Conservation (phyloP, 2,113 vertebrate species). For the Hystrix brachyura region DNA sequence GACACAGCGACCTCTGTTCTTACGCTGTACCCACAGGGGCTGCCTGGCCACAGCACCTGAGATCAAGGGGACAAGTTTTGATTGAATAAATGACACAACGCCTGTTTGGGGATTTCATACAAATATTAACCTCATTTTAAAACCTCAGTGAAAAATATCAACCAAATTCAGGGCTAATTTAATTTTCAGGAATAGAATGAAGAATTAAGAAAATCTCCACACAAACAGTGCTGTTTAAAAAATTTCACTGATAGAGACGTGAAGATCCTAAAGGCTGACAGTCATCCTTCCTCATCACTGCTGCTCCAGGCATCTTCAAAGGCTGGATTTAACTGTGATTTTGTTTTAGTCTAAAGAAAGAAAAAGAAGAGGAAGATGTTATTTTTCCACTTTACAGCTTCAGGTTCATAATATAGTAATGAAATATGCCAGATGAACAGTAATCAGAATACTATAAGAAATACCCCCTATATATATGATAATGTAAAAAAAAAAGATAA, state of each 20-base stretch:
- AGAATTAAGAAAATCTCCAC: background rate
- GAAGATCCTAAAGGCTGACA: slow-evolving; percentile 28
- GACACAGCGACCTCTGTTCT: background rate
- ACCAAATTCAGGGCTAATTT: slow-evolving; percentile 19
- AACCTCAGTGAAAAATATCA: background rate
- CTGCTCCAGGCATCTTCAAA: slow-evolving; percentile 97
- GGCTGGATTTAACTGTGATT: slow-evolving; percentile 89
- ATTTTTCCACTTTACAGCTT: slow-evolving; percentile 62
- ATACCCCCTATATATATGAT: background rate
- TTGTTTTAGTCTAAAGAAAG: slow-evolving; percentile 86
- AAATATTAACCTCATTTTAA: slow-evolving; percentile 56
- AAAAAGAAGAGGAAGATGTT: background rate
- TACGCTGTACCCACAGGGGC: background rate
- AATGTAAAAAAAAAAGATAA: background rate
- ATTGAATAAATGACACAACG: slow-evolving; percentile 23
- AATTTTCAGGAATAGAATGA: background rate
- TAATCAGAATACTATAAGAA: slow-evolving; percentile 42
- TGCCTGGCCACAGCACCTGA: background rate
- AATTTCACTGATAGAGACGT: background rate
- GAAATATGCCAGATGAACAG: slow-evolving; percentile 16
- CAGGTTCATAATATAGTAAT: slow-evolving; percentile 44
- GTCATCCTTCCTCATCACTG: slow-evolving; percentile 93
- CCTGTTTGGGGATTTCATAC: slow-evolving; percentile 28
- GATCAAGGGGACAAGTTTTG: background rate
- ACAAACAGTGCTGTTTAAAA: background rate